These are phyloP conservation scores for Melanerpes aurifrons DNA, from an alignment of 2,113 vertebrate species.

Conservation along the genomic window DNA sequence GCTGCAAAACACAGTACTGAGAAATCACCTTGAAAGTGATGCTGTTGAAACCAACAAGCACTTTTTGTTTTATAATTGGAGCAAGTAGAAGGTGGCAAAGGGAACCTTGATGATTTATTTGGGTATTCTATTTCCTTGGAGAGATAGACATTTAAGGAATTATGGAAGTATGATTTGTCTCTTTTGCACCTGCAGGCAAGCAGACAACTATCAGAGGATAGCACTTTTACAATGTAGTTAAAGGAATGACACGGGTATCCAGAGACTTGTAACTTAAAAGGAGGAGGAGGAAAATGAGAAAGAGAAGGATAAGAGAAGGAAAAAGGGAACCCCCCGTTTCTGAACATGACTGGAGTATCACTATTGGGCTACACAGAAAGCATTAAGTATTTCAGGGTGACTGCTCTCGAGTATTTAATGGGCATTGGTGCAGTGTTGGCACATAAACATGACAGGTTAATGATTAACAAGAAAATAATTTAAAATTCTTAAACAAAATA, in stretches of 20 bases:
- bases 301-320: not conserved
- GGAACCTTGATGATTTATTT: too few species aligned
- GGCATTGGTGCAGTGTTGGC: not conserved
- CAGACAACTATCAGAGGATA: not conserved
- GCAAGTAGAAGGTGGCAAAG: not conserved
- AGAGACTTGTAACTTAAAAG: not conserved
- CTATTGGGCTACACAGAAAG: not conserved
- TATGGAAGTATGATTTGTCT: not conserved
- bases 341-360: not conserved
- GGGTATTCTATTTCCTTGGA: not conserved
- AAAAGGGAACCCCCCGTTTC: not conserved
- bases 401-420: not conserved
- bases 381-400: not conserved
- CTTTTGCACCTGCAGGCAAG: not conserved
- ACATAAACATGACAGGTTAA: not conserved
- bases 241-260: not conserved
- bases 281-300: not conserved
- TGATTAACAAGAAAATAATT: not conserved
- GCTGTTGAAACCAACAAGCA: constrained; percentile 7
- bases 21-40: not conserved
- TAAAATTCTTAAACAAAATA: not conserved
- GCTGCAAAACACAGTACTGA: not conserved
- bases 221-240: not conserved
- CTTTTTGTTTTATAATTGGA: not conserved
- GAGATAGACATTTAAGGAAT: not conserved